Evolutionary conservation across 1,140 invertebrate genomes (phyloP).

Genomic region (Drosophila grimshawi): DNA sequence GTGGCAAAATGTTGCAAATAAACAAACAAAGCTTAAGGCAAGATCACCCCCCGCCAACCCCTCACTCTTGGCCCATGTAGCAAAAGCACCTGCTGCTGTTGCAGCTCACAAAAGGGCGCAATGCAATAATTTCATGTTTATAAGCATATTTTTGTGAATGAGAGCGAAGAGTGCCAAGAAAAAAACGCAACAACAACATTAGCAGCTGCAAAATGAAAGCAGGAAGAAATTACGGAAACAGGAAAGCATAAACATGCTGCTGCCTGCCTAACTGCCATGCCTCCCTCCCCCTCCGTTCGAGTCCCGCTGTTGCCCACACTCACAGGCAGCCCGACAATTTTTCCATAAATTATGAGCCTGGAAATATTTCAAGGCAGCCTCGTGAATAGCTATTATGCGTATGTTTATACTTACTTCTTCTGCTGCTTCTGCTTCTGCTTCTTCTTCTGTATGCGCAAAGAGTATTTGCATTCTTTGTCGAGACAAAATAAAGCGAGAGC

Average conservation of each 20-base stretch:
- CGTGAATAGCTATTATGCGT: constrained; percentile 68
- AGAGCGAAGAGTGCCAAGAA: constrained; percentile 25
- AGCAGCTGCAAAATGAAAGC: constrained; percentile 53
- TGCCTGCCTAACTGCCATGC: constrained; percentile 35
- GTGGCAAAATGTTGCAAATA: constrained; percentile 34
- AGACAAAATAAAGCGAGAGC: neutral
- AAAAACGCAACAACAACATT: constrained; percentile 30
- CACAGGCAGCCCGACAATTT: constrained; percentile 50
- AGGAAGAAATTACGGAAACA: constrained; percentile 81
- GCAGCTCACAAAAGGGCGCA: constrained; percentile 50
- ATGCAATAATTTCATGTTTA: constrained; percentile 51
- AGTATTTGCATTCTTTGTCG: constrained; percentile 21
- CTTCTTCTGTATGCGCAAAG: constrained; percentile 8
- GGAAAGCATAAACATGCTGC: constrained; percentile 77
- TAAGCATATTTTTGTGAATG: constrained; percentile 22
- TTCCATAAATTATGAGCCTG: constrained; percentile 76
- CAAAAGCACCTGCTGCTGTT: constrained; percentile 31
- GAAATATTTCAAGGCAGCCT: constrained; percentile 69
- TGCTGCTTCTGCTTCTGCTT: neutral
- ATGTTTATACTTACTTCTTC: constrained; percentile 25
- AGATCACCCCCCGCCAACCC: neutral
- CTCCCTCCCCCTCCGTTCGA: neutral
- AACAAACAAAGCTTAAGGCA: constrained; percentile 5
- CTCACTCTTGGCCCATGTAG: constrained; percentile 10
- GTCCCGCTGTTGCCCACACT: neutral